These are phyloP conservation scores for Eudemis profundana DNA, from an alignment of 2,888 invertebrate genomes.

Conservation along the genomic window DNA sequence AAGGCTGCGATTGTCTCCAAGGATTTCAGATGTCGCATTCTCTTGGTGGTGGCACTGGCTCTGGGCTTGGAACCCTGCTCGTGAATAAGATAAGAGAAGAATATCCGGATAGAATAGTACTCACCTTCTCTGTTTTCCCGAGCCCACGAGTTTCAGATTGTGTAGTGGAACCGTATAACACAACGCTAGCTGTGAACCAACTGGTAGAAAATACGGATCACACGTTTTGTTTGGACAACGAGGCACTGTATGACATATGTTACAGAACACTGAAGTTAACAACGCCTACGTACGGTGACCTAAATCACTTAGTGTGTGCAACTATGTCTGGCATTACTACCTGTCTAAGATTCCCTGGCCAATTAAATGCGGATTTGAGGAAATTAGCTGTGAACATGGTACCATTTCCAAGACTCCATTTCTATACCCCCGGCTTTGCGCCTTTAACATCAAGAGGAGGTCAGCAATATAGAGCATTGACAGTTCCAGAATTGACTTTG, in stretches of 20 bases:
- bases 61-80: conserved; percentile 87
- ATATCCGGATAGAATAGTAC: conserved; percentile 94
- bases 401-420: conserved; percentile 88
- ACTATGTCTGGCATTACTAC: conserved; percentile 95
- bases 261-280: conserved; percentile 90
- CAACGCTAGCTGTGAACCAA: conserved; percentile 93
- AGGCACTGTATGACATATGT: conserved; percentile 90
- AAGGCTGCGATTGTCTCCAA: conserved; percentile 96
- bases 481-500: conserved; percentile 94
- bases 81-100: conserved; percentile 95
- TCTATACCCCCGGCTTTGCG: conserved; percentile 86
- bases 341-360: conserved; percentile 88
- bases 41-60: conserved; percentile 81
- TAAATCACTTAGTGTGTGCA: conserved; percentile 92
- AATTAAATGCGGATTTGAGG: conserved; percentile 77
- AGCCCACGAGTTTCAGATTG: conserved; percentile 91
- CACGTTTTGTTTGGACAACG: conserved; percentile 90
- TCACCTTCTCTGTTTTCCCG: conserved; percentile 92
- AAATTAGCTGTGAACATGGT: conserved; percentile 81
- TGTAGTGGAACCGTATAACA: conserved; percentile 90
- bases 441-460: conserved; percentile 92
- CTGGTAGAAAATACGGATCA: conserved; percentile 90
- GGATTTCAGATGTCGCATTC: conserved; percentile 95
- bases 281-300: conserved; percentile 91
- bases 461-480: conserved; percentile 95